phyloP scores from a whole-genome alignment of 2,113 vertebrate species.

The Thunnus thynnus region DNA sequence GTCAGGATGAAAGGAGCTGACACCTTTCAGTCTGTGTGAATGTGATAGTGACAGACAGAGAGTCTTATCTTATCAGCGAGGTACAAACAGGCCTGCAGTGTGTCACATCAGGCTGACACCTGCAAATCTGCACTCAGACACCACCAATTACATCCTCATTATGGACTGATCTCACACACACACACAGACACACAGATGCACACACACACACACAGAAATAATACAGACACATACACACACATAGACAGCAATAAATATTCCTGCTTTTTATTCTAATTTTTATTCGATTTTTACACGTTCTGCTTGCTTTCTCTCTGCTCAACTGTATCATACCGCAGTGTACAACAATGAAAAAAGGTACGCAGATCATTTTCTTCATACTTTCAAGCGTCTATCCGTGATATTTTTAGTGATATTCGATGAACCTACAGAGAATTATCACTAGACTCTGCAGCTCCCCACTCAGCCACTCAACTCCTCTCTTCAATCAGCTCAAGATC shows the following conservation, averaged over 20 bases:
- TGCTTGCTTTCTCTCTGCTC: too few relatives aligned
- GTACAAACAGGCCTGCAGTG: slow-evolving; percentile 44
- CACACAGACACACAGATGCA: not conserved
- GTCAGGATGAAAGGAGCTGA: slow-evolving; percentile 55
- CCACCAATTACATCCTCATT: slow-evolving; percentile 41
- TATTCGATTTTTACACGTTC: too few relatives aligned
- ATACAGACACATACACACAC: not conserved
- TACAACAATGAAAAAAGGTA: too few relatives aligned
- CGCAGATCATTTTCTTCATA: too few relatives aligned
- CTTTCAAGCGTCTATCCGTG: too few relatives aligned
- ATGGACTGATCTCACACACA: not conserved
- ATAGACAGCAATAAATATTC: not conserved
- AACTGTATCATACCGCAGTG: too few relatives aligned
- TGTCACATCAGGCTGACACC: slow-evolving; percentile 52
- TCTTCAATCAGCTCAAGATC: too few relatives aligned
- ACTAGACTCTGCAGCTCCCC: too few relatives aligned
- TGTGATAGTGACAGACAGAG: slow-evolving; percentile 31
- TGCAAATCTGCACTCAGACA: slow-evolving; percentile 27
- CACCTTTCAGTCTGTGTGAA: slow-evolving; percentile 50
- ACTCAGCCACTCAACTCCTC: too few relatives aligned
- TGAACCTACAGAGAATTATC: too few relatives aligned
- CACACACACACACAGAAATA: not conserved
- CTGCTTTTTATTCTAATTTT: not conserved
- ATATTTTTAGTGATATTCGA: too few relatives aligned
- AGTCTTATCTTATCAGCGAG: slow-evolving; percentile 64